Base-by-base conservation (phyloP, 1,140 invertebrate species). In the Drosophila azteca region DNA sequence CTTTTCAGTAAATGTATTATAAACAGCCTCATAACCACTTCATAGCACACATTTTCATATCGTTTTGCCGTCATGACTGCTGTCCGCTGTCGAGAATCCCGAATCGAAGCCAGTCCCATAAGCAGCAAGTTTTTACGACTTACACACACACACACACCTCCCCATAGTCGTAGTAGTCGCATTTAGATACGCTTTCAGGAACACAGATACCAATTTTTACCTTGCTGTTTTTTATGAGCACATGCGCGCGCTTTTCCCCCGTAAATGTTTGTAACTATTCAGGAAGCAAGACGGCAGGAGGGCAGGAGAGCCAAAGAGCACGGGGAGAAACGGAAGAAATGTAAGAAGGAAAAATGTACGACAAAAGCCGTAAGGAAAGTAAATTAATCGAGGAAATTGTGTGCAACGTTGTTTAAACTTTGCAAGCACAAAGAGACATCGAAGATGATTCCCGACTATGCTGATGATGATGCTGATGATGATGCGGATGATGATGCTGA, bases 341-440 rank as follows among this genome's bases (percentile, higher is more conserved):
- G 83, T 70, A 61, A 75, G 57, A 66, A 61, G 66, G 73, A 84
- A 88, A 78, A 83, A 76, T 76, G 79, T 39, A 39, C 35, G 35
- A 74, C 79, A 83, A 88, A 88, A 67, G 62, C 62, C 79, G 71
- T 69, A 68, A 67, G 83, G 83, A 87, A 88, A 88, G 79, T 79
- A 88, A 88, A 88, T 88, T 88, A 88, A 88, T 88, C 83, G 83
- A 88, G 83, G 83, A 88, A 88, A 88, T 88, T 88, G 83, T 83
- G 77, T 83, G 72, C 83, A 79, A 83, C 76, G 83, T 77, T 83
- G 76, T 78, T 88, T 88, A 83, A 88, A 89, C 79, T 88, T 39
- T 83, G 76, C n/a, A n/a, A n/a, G n/a, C 83, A 83, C 83, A 88
- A 88, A 88, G 83, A 60, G 35, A 55, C 26, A 55, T 64, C 54